Evolutionary conservation across 2,888 invertebrate genomes (phyloP).

Genomic region (Hyposoter didymator): DNA sequence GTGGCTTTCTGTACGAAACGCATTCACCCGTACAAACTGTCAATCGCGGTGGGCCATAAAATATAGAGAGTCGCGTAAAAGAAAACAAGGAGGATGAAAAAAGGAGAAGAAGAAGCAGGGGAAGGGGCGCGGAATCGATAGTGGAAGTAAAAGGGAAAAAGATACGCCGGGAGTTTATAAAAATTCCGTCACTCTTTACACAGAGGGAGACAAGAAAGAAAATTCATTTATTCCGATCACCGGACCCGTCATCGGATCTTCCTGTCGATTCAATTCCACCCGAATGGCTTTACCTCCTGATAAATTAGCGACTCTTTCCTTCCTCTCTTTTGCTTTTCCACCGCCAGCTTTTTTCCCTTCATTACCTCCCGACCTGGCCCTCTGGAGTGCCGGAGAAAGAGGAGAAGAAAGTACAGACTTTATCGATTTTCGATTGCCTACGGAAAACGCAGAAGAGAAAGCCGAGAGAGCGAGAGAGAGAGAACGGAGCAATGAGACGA

Average conservation of each 20-base stretch:
- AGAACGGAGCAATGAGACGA: slow-evolving; percentile 50
- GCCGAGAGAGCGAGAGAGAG: slow-evolving; percentile 4
- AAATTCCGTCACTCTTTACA: slow-evolving; percentile 17
- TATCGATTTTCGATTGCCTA: slow-evolving; percentile 68
- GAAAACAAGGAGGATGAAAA: too few relatives aligned
- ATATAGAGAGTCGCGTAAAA: neutral
- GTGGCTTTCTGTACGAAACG: neutral
- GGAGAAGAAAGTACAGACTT: slow-evolving; percentile 37
- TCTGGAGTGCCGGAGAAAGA: neutral
- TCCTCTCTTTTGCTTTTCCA: slow-evolving; percentile 25
- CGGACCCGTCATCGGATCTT: slow-evolving; percentile 56
- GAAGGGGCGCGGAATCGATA: neutral
- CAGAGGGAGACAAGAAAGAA: slow-evolving; percentile 16
- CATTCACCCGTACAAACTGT: neutral
- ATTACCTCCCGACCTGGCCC: slow-evolving; percentile 48
- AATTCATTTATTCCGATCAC: slow-evolving; percentile 62
- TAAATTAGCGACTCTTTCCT: slow-evolving; percentile 62
- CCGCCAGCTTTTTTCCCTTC: slow-evolving; percentile 58
- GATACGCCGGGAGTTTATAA: slow-evolving; percentile 28
- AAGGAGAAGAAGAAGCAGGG: too few relatives aligned
- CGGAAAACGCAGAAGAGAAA: slow-evolving; percentile 33
- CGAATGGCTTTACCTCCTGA: slow-evolving; percentile 62
- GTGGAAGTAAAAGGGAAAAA: neutral
- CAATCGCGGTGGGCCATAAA: neutral
- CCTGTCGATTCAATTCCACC: slow-evolving; percentile 62